Evolutionary conservation across 2,888 invertebrate genomes (phyloP).

Genomic region (Strigamia maritima): DNA sequence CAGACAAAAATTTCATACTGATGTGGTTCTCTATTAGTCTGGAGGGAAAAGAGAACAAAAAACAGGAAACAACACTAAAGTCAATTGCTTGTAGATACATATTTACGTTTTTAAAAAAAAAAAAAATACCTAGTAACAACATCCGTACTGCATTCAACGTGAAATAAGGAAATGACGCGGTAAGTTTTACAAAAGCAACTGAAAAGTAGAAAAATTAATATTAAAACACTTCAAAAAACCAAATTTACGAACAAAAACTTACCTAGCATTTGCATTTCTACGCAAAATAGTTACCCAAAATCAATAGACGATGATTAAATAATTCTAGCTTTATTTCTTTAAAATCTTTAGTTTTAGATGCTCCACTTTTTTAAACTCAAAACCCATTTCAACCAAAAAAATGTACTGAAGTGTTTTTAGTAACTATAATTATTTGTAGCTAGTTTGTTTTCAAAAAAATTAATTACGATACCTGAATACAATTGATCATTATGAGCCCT

Average conservation of each 20-base stretch:
- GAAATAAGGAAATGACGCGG: no score
- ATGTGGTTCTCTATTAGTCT: not conserved
- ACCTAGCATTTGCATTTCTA: no score
- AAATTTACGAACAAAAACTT: no score
- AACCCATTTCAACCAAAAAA: not conserved
- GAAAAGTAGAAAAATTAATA: no score
- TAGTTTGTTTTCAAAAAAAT: conserved; percentile 9
- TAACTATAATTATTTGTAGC: not conserved
- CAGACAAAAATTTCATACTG: not conserved
- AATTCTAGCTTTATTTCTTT: not conserved
- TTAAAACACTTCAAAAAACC: no score
- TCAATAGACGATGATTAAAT: not conserved
- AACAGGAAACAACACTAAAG: not conserved
- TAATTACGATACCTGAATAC: conserved; percentile 16
- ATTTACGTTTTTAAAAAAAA: no score
- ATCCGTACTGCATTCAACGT: no score
- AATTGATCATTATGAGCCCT: not conserved
- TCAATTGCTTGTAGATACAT: not conserved
- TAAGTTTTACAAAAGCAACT: no score
- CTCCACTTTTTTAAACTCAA: conserved; percentile 2
- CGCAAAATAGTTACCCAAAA: not conserved
- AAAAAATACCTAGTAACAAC: no score
- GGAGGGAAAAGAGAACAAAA: not conserved
- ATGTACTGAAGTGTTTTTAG: not conserved
- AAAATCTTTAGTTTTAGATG: not conserved